Evolutionary conservation across 1,140 invertebrate species (phyloP), one percentile per base, ranked within the genome.

Genomic region (Sipha flava): DNA sequence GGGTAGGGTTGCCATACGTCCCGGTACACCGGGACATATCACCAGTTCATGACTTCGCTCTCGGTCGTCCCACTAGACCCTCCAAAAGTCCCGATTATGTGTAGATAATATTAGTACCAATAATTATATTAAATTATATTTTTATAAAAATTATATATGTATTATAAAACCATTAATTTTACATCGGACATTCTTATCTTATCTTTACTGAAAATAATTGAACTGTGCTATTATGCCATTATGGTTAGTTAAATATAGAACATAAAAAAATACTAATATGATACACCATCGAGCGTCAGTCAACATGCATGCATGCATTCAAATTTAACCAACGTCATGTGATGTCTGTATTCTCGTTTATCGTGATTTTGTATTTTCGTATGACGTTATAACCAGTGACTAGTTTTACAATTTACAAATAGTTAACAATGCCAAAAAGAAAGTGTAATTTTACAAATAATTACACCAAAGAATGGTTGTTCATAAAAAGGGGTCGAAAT

Each of bases 371-470:
- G 37, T 66, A 43, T 23, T 66, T 64, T 64, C 34, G 62, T 64
- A 66, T 52, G 47, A 52, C 47, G 47, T 52, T 52, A 52, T 21
- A n/a, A 66, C 31, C 16, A 37, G 3, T n/a, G 31, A n/a, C 18
- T 64, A 64, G 62, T 64, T 64, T n/a, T 64, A 64, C 62, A 40
- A 64, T 40, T 64, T 64, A 64, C 31, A 29, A 64, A 16, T 23
- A 66, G 37, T 62, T 37, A 59, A 79, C 45, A 79, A 62, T 79
- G 54, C 54, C 75, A 43, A 79, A 79, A 29, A 18, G 31, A 57
- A 57, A 34, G 37, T 79, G 75, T 79, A 23, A 43, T 29, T 62
- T 79, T 57, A 37, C 49, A 37, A 34, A 57, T 64, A 43, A 79
- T 49, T 57, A 37, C 34, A 57, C 49, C 29, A 79, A 72, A 49